These are phyloP conservation scores for Eupithecia vulgata DNA, from an alignment of 2,888 invertebrate species.

Conservation along the genomic window DNA sequence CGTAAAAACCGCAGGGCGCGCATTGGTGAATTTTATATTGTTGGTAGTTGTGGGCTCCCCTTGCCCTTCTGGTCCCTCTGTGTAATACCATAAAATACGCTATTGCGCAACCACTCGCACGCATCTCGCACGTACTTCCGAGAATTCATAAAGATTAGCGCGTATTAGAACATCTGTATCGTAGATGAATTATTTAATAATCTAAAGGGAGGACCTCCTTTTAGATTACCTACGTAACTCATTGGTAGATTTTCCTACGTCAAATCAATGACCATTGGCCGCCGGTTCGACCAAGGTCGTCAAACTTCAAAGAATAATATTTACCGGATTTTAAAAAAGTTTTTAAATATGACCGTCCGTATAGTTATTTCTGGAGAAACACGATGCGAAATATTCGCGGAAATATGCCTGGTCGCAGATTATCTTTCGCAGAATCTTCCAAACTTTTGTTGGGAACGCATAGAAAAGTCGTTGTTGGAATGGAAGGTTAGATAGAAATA, in stretches of 20 bases:
- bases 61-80: no score
- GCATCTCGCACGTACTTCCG: no score
- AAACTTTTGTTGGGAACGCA: constrained; percentile 78
- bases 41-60: no score
- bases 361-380: constrained; percentile 83
- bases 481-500: constrained; percentile 75
- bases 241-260: not conserved
- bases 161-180: no score
- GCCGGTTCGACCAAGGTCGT: not conserved
- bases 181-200: no score
- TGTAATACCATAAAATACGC: no score
- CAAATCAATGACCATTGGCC: not conserved
- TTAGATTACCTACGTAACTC: no score
- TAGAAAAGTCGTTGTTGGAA: constrained; percentile 74
- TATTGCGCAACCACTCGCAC: no score
- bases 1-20: no score
- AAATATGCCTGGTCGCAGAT: constrained; percentile 81
- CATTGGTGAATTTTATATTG: no score
- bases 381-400: constrained; percentile 79
- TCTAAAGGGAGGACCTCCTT: no score
- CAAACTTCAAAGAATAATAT: not conserved
- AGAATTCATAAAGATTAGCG: no score
- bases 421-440: constrained; percentile 81
- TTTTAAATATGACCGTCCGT: constrained; percentile 67
- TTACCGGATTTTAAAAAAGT: not conserved